A percentile compares a stretch with the other conserved stretches of the same genome.
These are phyloP conservation scores for Itoplectis maculator DNA, from an alignment of 2,888 invertebrate species.

Conservation along the genomic window DNA sequence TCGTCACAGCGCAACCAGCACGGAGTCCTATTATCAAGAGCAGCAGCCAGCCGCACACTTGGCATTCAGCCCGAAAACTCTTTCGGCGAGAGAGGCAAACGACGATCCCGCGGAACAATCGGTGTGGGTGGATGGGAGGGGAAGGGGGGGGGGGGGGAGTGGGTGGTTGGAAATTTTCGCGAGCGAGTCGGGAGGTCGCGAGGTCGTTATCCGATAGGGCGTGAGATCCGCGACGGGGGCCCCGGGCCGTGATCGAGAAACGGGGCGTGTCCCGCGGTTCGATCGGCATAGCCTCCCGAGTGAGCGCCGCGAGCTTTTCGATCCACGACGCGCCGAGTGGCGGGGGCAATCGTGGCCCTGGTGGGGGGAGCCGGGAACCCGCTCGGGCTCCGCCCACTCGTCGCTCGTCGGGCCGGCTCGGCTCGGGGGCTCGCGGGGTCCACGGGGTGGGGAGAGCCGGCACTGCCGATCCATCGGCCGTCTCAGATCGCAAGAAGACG, in stretches of 20 bases:
- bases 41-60: too few relatives aligned
- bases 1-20: too few relatives aligned
- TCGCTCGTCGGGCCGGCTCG: slow-evolving; percentile 31
- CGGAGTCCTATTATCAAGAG: too few relatives aligned
- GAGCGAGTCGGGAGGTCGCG: slow-evolving; percentile 37
- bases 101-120: background rate
- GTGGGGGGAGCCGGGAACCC: slow-evolving; percentile 9
- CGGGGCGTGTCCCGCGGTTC: slow-evolving; percentile 66
- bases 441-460: slow-evolving; percentile 69
- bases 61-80: too few relatives aligned
- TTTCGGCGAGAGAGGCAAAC: background rate
- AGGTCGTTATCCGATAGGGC: slow-evolving; percentile 75
- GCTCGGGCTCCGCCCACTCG: slow-evolving; percentile 52
- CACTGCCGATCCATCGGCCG: slow-evolving; percentile 67
- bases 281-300: slow-evolving; percentile 59
- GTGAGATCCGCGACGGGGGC: slow-evolving; percentile 56
- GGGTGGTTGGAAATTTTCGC: slow-evolving; percentile 28
- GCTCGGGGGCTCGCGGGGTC: too few relatives aligned
- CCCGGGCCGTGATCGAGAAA: slow-evolving; percentile 43
- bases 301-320: slow-evolving; percentile 38
- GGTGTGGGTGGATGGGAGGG: background rate
- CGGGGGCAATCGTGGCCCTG: background rate
- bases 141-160: background rate
- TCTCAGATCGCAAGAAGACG: slow-evolving; percentile 81
- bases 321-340: slow-evolving; percentile 31